Evolutionary conservation across 2,797 vertebrate species (phyloP), one percentile per base, ranked within the genome.

Genomic region (Pangasius larnaudii): DNA sequence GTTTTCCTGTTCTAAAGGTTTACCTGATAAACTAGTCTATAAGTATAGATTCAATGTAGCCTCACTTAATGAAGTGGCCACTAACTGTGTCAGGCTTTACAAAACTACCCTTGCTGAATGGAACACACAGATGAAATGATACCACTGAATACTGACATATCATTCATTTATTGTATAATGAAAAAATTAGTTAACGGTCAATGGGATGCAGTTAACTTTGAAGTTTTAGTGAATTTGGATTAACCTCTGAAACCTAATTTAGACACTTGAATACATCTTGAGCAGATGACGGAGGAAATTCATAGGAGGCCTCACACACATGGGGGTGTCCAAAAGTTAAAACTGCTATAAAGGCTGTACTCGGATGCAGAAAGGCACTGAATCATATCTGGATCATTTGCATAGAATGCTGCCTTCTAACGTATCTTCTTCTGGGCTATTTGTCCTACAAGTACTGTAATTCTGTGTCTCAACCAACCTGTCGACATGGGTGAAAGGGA

Each of bases 281-380:
- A 92, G 88, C 92, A 90, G 91, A 92, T 85, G 85, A 74, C 84
- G 27, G 80, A 71, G 33, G 80, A 85, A 84, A 85, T 89, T 86
- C 88, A 88, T 77, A 81, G 84, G 91, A 94, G 85, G 33, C 89
- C 81, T 89, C 86, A 78, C 69, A 78, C 56, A 27, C 88, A 61
- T 2, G 22, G 6, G 59, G 24, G 61, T 13, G 61, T 63, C 27
- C 10, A n/a, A 65, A 65, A n/a, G 27, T n/a, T 30, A 22, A 14
- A 30, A 67, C 13, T 5, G 63, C 13, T 67, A 67, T 67, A 33
- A 36, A n/a, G 33, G 33, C 33, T 22, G 18, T 39, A 71, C 18
- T 39, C 1, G 18, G 36, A 39, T 69, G 14, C 30, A 36, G 6
- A 69, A 69, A 16, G 11, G n/a, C 13, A 13, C 61, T n/a, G 1